Conservation (phyloP, 1,140 invertebrate genomes). For the Drosophila equinoxialis region DNA sequence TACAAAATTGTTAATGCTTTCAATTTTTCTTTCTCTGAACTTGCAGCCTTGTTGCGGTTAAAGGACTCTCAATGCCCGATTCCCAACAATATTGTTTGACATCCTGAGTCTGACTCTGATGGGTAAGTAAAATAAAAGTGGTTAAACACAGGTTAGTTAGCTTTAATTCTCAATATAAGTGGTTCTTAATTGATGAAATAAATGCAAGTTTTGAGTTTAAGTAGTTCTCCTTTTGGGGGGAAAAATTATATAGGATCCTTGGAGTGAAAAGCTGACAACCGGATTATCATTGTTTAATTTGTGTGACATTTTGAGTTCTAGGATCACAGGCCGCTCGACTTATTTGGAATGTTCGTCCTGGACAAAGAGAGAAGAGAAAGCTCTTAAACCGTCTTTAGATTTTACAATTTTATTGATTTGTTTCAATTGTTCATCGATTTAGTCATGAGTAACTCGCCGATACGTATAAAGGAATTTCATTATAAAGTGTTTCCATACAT, state of each 20-base stretch:
- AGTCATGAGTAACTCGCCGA: no score
- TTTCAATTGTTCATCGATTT: no score
- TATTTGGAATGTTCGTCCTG: no score
- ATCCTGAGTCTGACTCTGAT: background rate
- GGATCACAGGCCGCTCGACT: no score
- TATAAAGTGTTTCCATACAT: no score
- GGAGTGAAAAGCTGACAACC: background rate
- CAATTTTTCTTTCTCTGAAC: slow-evolving; percentile 58
- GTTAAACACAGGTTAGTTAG: slow-evolving; percentile 17
- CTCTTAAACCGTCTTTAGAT: no score
- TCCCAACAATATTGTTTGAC: background rate
- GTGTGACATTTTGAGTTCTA: no score
- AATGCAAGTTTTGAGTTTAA: slow-evolving; percentile 10
- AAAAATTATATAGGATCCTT: background rate
- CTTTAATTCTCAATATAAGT: background rate
- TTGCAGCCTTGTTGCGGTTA: slow-evolving; percentile 45
- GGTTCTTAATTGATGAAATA: background rate
- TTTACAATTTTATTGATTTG: no score
- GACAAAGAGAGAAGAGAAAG: no score
- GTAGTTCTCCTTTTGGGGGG: background rate
- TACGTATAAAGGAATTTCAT: no score
- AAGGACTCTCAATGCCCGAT: slow-evolving; percentile 9
- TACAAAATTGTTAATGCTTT: slow-evolving; percentile 33
- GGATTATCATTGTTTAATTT: background rate
- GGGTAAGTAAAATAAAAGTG: slow-evolving; percentile 3